These are phyloP conservation scores for Pardalotus punctatus DNA, from an alignment of 2,113 vertebrate species.

Conservation along the genomic window DNA sequence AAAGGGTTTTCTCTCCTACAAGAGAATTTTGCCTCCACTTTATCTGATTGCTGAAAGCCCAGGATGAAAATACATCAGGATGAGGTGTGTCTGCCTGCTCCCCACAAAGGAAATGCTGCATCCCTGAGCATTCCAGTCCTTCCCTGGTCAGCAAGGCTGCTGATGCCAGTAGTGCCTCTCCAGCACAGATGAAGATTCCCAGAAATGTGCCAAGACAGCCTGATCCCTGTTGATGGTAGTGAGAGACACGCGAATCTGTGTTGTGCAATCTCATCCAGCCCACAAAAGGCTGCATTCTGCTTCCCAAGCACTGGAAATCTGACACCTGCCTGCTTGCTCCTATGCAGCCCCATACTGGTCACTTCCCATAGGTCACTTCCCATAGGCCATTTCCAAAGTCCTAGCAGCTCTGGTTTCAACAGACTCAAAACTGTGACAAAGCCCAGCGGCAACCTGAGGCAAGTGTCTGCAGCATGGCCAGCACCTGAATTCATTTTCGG, in stretches of 20 bases:
- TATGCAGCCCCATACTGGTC: fast-evolving
- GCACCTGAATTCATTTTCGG: not conserved
- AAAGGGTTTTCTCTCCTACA: not conserved
- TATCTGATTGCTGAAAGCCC: not conserved
- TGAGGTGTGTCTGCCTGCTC: not conserved
- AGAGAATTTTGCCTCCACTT: not conserved
- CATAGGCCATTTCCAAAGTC: not conserved
- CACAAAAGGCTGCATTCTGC: not conserved
- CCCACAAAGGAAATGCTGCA: fast-evolving
- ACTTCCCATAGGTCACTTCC: not conserved
- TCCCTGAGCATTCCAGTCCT: not conserved
- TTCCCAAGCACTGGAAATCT: not conserved
- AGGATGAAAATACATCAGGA: fast-evolving
- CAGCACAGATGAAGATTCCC: not conserved
- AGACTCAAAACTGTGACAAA: fast-evolving
- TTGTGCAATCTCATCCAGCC: fast-evolving
- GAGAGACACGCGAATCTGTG: fast-evolving
- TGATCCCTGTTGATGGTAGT: fast-evolving
- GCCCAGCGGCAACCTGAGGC: fast-evolving
- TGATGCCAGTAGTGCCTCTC: fast-evolving
- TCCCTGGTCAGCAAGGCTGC: fast-evolving
- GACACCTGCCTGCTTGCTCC: not conserved
- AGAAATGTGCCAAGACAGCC: not conserved
- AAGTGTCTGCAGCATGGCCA: not conserved
- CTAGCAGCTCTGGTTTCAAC: not conserved